These are phyloP conservation scores for Tribolium castaneum DNA, from an alignment of 1,140 invertebrate species.

Conservation along the genomic window DNA sequence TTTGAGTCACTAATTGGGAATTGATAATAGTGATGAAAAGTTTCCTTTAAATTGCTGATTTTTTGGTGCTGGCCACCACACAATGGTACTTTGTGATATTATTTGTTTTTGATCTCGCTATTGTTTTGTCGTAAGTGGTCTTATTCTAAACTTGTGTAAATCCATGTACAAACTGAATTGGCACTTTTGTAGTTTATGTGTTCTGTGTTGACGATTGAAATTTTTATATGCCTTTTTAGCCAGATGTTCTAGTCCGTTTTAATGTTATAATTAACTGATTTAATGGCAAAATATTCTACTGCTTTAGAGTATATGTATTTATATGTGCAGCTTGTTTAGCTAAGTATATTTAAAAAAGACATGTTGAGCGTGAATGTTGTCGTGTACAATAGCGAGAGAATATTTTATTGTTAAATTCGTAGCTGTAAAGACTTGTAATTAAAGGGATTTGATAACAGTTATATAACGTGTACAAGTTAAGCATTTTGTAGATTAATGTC, in stretches of 20 bases:
- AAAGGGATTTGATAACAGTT: constrained; percentile 24
- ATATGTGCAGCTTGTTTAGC: background rate
- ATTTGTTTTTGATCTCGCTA: constrained; percentile 1
- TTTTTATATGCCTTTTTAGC: background rate
- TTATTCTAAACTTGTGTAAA: constrained; percentile 10
- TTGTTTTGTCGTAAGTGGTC: constrained; percentile 7
- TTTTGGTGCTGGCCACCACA: constrained; percentile 6
- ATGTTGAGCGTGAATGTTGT: background rate
- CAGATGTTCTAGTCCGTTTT: constrained; percentile 2
- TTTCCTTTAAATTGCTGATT: background rate
- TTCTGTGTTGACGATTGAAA: background rate
- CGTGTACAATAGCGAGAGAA: background rate
- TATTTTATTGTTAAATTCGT: constrained; percentile 43
- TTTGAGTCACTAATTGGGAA: background rate
- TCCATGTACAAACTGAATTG: constrained; percentile 11
- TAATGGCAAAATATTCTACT: constrained; percentile 29
- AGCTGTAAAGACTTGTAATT: constrained; percentile 46
- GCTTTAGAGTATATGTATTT: constrained; percentile 2
- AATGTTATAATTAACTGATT: constrained; percentile 1
- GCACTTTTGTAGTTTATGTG: constrained; percentile 9
- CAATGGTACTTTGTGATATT: constrained; percentile 39
- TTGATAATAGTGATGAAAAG: background rate
- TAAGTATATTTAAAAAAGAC: background rate
- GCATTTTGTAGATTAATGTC: constrained; percentile 39
- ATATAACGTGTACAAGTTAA: constrained; percentile 15